Conservation (phyloP, 23 tunicate genomes). For the Ciona savignyi region DNA sequence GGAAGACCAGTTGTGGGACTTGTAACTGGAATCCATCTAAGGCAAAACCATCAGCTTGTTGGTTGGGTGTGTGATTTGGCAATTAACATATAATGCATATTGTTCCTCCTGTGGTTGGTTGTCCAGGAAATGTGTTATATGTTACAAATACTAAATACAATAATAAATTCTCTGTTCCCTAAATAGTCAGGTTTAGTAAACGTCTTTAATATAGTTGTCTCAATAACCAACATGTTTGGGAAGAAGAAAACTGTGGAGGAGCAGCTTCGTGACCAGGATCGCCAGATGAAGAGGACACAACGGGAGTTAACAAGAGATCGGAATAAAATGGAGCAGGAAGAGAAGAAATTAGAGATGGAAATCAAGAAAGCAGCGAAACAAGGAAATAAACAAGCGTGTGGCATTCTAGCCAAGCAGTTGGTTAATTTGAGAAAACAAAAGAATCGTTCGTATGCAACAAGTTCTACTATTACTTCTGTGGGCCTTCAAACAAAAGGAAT, state of each 20-base stretch:
- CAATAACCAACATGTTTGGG: constrained; percentile 40
- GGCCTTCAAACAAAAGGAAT: constrained; percentile 88
- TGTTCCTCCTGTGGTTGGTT: too few species aligned
- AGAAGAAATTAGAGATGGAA: constrained; percentile 89
- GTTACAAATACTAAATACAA: too few species aligned
- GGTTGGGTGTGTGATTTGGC: too few species aligned
- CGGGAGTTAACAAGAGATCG: constrained; percentile 84
- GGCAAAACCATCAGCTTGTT: too few species aligned
- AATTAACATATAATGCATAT: too few species aligned
- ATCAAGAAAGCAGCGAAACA: constrained; percentile 93
- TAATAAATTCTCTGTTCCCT: too few species aligned
- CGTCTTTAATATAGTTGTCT: too few species aligned
- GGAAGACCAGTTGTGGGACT: too few species aligned
- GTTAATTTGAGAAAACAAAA: constrained; percentile 86
- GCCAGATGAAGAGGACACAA: constrained; percentile 61
- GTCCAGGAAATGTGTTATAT: too few species aligned
- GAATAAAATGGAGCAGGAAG: constrained; percentile 74
- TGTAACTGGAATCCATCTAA: too few species aligned
- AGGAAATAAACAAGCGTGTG: constrained; percentile 92
- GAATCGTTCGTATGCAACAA: constrained; percentile 68
- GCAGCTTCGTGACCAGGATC: constrained; percentile 82
- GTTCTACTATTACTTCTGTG: constrained; percentile 72
- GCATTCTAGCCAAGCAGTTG: constrained; percentile 87
- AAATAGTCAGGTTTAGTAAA: too few species aligned
- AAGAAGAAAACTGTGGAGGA: constrained; percentile 98